Evolutionary conservation across 1,140 invertebrate species (phyloP).

Genomic region (Platorchestia sp.): DNA sequence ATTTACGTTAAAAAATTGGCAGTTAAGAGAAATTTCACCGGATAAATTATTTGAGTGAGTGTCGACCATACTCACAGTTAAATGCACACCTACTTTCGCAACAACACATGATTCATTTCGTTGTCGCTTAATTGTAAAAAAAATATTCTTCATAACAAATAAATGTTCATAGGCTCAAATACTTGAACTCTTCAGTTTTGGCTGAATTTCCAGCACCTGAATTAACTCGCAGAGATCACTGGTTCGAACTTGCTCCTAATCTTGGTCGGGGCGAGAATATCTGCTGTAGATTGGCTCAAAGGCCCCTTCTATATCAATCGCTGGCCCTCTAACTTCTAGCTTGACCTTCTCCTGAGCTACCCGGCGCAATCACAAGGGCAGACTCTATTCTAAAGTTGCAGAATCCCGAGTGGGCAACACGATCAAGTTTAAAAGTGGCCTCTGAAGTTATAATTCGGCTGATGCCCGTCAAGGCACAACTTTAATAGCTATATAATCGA

Average conservation of each 20-base stretch:
- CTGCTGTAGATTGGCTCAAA: neutral
- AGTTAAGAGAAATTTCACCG: too few species aligned
- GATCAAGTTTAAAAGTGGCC: conserved; percentile 41
- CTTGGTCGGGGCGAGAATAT: neutral
- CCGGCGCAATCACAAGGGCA: neutral
- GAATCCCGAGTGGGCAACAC: neutral
- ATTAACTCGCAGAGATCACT: neutral
- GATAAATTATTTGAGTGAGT: too few species aligned
- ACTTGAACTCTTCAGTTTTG: neutral
- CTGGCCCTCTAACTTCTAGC: neutral
- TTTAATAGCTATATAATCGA: conserved; percentile 20
- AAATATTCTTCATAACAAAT: neutral
- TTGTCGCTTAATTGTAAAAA: too few species aligned
- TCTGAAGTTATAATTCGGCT: conserved; percentile 32
- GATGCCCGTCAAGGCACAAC: conserved; percentile 29
- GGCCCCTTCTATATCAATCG: conserved; percentile 4
- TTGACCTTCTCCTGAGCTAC: neutral
- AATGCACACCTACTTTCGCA: too few species aligned
- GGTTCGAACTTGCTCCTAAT: neutral
- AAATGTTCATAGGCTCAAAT: neutral
- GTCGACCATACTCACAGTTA: neutral
- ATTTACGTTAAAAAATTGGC: too few species aligned
- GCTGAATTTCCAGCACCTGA: neutral
- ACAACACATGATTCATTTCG: too few species aligned
- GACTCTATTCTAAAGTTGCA: neutral